Conservation (phyloP, 1,140 invertebrate species). For the Myzus persicae region DNA sequence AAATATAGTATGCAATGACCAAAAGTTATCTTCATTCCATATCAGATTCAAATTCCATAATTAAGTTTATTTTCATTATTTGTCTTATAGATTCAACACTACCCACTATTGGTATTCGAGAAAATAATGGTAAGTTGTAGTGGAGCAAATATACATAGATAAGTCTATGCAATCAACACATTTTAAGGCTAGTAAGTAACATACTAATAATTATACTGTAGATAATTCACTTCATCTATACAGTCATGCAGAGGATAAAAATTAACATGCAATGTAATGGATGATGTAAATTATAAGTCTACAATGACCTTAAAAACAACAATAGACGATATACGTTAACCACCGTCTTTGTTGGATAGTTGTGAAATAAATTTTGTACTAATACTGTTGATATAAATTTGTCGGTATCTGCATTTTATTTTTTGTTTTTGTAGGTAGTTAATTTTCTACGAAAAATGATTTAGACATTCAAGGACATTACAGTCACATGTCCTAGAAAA, state of each 20-base stretch:
- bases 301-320: slow-evolving; percentile 4
- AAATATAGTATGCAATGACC: not conserved
- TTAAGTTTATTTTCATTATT: not conserved
- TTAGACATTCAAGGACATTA: not conserved
- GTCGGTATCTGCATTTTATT: not conserved
- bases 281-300: not conserved
- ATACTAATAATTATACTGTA: not conserved
- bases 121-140: not conserved
- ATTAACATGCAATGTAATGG: not conserved
- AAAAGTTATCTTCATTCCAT: not conserved
- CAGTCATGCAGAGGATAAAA: not conserved
- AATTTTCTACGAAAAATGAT: not conserved
- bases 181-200: not conserved
- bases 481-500: not conserved
- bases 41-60: not conserved
- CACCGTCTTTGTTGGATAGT: not conserved
- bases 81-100: not conserved
- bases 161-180: not conserved
- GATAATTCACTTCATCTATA: not conserved
- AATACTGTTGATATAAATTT: not conserved
- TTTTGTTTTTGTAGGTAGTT: not conserved
- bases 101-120: not conserved
- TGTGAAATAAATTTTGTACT: not conserved
- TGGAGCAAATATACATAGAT: not conserved
- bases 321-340: not conserved